A percentile compares a stretch with the other conserved stretches of the same genome.
Evolutionary conservation across 1,140 invertebrate species (phyloP).

Genomic region (Branchinecta lynchi): DNA sequence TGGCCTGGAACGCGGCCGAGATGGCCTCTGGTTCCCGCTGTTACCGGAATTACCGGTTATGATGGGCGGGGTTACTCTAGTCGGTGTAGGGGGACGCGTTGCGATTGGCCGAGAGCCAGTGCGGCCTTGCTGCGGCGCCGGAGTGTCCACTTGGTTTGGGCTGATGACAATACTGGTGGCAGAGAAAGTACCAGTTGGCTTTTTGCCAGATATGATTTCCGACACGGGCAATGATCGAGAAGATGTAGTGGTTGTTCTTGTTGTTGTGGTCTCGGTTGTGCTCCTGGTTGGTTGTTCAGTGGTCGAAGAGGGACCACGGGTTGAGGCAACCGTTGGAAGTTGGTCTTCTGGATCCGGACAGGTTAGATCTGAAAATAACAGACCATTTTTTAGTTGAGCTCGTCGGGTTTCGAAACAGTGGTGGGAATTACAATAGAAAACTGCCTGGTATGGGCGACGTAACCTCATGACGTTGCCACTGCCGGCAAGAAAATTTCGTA

Average conservation of each 20-base stretch:
- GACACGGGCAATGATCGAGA: too few species aligned
- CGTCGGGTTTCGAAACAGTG: too few species aligned
- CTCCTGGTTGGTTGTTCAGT: slow-evolving; percentile 24
- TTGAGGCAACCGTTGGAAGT: slow-evolving; percentile 23
- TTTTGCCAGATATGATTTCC: too few species aligned
- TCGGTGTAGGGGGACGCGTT: background rate
- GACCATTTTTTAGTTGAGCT: too few species aligned
- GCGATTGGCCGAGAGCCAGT: background rate
- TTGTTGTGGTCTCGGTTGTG: slow-evolving; percentile 26
- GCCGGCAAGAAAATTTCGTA: too few species aligned
- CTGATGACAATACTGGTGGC: background rate
- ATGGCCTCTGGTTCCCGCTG: slow-evolving; percentile 23
- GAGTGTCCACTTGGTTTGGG: slow-evolving; percentile 5
- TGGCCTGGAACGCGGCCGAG: slow-evolving; percentile 25
- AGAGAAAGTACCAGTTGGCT: background rate
- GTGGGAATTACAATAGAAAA: too few species aligned
- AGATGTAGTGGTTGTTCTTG: slow-evolving; percentile 27
- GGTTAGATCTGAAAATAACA: slow-evolving; percentile 1
- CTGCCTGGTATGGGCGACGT: too few species aligned
- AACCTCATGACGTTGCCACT: too few species aligned
- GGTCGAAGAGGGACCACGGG: slow-evolving; percentile 22
- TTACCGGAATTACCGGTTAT: slow-evolving; percentile 11
- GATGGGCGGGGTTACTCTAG: background rate
- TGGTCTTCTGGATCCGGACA: slow-evolving; percentile 17
- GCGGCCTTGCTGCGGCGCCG: slow-evolving; percentile 11